Evolutionary conservation across 2,888 invertebrate genomes (phyloP).

Genomic region (Thysanoteuthis rhombus): DNA sequence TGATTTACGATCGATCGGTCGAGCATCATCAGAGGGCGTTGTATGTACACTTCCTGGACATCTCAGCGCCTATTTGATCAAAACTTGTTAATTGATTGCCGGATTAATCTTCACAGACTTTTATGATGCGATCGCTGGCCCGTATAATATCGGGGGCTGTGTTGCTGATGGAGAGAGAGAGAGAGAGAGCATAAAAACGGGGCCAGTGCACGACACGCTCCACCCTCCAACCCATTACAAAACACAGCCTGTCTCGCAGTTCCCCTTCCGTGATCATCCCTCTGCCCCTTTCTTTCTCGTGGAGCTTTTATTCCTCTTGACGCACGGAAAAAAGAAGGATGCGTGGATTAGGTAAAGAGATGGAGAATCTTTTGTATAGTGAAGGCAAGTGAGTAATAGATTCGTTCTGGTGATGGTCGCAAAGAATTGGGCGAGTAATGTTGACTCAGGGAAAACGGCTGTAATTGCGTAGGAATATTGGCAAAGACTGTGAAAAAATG

Average conservation of each 20-base stretch:
- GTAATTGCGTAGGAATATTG: background rate
- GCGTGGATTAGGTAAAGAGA: background rate
- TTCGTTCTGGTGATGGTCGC: background rate
- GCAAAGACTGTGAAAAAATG: background rate
- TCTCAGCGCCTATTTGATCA: background rate
- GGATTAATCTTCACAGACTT: background rate
- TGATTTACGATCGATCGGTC: background rate
- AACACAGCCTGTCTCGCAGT: background rate
- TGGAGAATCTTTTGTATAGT: background rate
- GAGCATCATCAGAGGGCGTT: background rate
- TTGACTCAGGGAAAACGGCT: background rate
- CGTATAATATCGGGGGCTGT: background rate
- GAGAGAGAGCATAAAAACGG: background rate
- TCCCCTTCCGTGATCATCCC: background rate
- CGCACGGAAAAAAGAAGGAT: background rate
- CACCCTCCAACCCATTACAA: background rate
- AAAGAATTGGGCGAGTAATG: background rate
- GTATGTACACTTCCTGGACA: background rate
- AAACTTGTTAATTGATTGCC: background rate
- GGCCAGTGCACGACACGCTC: background rate
- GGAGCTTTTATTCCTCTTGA: background rate
- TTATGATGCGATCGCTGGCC: background rate
- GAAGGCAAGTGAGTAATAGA: background rate
- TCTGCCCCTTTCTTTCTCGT: background rate
- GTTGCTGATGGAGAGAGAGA: background rate